phyloP scores from a whole-genome alignment of 2,888 invertebrate genomes.

The Heliconius hortense region DNA sequence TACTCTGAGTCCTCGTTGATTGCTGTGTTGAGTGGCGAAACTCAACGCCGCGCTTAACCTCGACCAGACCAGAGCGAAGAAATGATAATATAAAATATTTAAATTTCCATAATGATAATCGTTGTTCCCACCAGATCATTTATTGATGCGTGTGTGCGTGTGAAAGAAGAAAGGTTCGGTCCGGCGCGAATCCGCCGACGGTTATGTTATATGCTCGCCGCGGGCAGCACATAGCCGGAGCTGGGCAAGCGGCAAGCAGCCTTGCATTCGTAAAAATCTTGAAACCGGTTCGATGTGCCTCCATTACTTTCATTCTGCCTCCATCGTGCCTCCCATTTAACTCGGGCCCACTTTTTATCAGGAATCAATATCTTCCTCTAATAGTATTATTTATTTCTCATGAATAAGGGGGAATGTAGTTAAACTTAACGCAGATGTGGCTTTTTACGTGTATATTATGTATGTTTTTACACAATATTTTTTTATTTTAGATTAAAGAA shows the following conservation, averaged over 20 bases:
- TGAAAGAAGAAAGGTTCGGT: constrained; percentile 68
- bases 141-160: constrained; percentile 54
- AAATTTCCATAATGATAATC: constrained; percentile 66
- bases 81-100: constrained; percentile 43
- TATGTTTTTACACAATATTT: constrained; percentile 72
- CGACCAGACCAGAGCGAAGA: too few relatives aligned
- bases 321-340: constrained; percentile 81
- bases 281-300: constrained; percentile 81
- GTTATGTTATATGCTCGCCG: constrained; percentile 73
- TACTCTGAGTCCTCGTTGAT: too few relatives aligned
- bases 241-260: constrained; percentile 62
- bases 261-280: constrained; percentile 82
- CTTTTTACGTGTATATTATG: constrained; percentile 70
- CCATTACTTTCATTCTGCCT: constrained; percentile 82
- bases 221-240: constrained; percentile 71
- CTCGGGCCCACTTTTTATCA: constrained; percentile 82
- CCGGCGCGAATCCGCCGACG: constrained; percentile 76
- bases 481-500: constrained; percentile 58
- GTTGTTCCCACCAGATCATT: constrained; percentile 54
- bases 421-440: constrained; percentile 78
- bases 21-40: too few relatives aligned
- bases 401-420: constrained; percentile 80
- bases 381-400: constrained; percentile 83
- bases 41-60: too few relatives aligned
- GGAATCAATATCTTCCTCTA: constrained; percentile 81